Percentiles rank a stretch among this genome's conserved stretches.
These are phyloP conservation scores for Odocoileus virginianus DNA, from an alignment of 2,113 vertebrate genomes.

Conservation along the genomic window DNA sequence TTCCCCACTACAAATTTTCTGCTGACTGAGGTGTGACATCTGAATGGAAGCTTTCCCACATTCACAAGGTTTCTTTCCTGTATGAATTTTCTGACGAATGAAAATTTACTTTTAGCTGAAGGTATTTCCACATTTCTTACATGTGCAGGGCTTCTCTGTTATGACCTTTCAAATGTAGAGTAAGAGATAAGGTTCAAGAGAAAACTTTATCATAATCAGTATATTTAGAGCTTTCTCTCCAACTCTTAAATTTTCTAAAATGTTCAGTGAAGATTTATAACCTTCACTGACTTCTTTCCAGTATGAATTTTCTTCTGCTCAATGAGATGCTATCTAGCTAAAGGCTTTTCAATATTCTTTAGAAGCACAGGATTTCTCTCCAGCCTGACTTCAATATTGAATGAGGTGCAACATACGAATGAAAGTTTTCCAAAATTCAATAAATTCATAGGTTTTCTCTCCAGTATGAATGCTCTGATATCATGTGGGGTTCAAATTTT, in stretches of 20 bases:
- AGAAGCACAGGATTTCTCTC: neutral
- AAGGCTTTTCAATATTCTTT: slow-evolving; percentile 9
- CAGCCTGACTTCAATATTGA: neutral
- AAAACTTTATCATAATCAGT: neutral
- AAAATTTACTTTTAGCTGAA: slow-evolving; percentile 32
- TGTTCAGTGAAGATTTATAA: neutral
- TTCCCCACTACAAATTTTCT: slow-evolving; percentile 56
- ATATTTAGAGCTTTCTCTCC: neutral
- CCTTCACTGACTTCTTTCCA: slow-evolving; percentile 13
- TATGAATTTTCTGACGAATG: slow-evolving; percentile 25
- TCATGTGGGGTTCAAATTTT: neutral
- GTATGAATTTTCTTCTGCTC: neutral
- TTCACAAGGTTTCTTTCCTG: slow-evolving; percentile 58
- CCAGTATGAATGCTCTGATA: neutral
- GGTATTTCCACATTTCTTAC: slow-evolving; percentile 60
- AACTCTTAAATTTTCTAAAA: neutral
- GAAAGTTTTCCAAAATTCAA: neutral
- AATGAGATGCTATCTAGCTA: neutral
- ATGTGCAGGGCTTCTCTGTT: slow-evolving; percentile 15
- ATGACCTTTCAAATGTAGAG: neutral
- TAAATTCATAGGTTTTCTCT: slow-evolving; percentile 5
- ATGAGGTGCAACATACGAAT: neutral
- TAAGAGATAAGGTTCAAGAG: neutral
- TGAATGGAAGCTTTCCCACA: slow-evolving; percentile 53
- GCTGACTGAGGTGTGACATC: slow-evolving; percentile 62